Base-by-base conservation (phyloP, 2,888 invertebrate species). In the Nebria brevicollis region DNA sequence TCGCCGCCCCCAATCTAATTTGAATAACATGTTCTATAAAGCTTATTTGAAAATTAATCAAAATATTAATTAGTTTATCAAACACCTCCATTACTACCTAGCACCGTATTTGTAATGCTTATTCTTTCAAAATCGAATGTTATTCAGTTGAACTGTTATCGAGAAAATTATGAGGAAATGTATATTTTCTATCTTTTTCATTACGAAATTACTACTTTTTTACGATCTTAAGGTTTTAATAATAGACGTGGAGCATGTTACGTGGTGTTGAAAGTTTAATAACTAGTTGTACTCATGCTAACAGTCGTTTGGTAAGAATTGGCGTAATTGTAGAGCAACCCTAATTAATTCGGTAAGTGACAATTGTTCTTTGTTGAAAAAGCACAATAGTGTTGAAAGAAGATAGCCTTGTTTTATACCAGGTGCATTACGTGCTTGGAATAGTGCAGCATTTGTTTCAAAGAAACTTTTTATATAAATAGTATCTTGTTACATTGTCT, bases 271-370 rank as follows among this genome's bases (percentile, higher is more conserved):
- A 78, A 74, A 13, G 74, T 74, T 73, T 78, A 73, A 78, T 78
- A 78, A 78, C 66, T 78, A 41, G 73, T 70, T 13, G 20, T 20
- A 41, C 78, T 74, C 78, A 74, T 78, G 78, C 78, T 41, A 77
- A 6, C 72, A 78, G 74, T 78, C 74, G 74, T 41, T 78, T n/a
- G n/a, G 42, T 13, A 74, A 43, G 41, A 78, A 78, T 78, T 78
- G 74, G 64, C 43, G 26, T 66, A 78, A 74, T 78, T 66, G 70
- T 72, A 68, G 54, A 7, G 54, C 54, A 13, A 13, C 54, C 54
- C 13, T 54, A 54, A 54, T 54, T 54, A 54, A 54, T 54, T 54
- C 54, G 8, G 54, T 54, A 54, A 54, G 54, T 54, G 54, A 54
- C 54, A 54, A 54, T 54, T 54, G 54, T 54, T 13, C 54, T 54